Percentiles rank a stretch among this genome's conserved stretches.
Evolutionary conservation across 2,113 vertebrate species (phyloP).

Genomic region (Procavia capensis): DNA sequence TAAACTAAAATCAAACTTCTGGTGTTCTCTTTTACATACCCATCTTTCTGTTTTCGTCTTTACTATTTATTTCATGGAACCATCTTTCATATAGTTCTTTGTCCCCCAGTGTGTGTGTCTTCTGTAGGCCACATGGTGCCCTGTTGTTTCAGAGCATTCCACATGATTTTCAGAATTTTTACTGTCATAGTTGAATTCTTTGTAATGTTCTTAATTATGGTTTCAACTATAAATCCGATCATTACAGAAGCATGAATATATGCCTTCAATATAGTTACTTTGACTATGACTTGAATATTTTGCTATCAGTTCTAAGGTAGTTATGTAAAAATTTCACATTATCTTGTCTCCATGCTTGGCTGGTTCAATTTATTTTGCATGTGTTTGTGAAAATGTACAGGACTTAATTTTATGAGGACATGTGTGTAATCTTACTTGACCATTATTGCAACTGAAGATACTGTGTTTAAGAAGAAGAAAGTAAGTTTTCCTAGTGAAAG

Average conservation of each 20-base stretch:
- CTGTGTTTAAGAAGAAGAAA: neutral
- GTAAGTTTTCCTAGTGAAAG: neutral
- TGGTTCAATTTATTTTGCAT: neutral
- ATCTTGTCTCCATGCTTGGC: neutral
- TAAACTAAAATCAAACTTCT: neutral
- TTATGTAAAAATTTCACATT: neutral
- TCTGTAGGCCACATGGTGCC: neutral
- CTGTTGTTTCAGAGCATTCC: neutral
- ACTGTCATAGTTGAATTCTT: neutral
- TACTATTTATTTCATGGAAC: too few relatives aligned
- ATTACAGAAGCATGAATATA: neutral
- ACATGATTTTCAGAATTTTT: neutral
- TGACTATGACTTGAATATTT: neutral
- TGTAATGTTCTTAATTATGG: neutral
- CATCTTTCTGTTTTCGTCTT: neutral
- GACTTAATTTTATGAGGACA: neutral
- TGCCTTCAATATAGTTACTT: constrained; percentile 10
- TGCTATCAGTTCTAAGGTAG: neutral
- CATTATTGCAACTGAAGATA: neutral
- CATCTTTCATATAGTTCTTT: neutral
- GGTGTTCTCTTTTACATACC: neutral
- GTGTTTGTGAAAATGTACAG: neutral
- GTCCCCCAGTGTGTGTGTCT: neutral
- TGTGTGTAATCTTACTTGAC: neutral
- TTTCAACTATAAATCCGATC: neutral